These are phyloP conservation scores for Bradypodion pumilum DNA, from an alignment of 2,797 vertebrate species.

Conservation along the genomic window DNA sequence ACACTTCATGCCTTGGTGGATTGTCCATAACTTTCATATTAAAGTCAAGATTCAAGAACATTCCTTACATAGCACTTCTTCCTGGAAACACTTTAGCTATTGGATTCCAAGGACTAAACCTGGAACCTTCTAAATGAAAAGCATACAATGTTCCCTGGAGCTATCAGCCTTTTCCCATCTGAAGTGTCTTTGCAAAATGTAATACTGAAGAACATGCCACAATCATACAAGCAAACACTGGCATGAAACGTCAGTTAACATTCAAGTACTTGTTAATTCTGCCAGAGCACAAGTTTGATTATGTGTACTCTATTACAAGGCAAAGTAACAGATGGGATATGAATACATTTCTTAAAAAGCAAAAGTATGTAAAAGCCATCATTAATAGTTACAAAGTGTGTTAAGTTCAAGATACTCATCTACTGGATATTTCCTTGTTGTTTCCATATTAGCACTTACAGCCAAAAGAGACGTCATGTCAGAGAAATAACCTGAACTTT, in stretches of 20 bases:
- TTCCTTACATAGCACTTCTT: not conserved
- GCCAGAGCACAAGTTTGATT: not conserved
- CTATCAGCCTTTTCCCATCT: not conserved
- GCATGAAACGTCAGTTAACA: not conserved
- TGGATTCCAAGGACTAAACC: not conserved
- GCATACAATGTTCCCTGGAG: not conserved
- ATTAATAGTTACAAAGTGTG: conserved; percentile 48
- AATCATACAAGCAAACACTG: not conserved
- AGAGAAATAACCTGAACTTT: conserved; percentile 27
- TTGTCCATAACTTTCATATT: not conserved
- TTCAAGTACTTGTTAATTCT: conserved; percentile 17
- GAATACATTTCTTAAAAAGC: conserved; percentile 24
- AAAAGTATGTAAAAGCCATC: conserved; percentile 27
- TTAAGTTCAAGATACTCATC: conserved; percentile 50
- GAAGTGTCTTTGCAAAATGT: not conserved
- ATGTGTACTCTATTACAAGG: not conserved
- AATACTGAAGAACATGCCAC: not conserved
- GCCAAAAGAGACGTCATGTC: conserved; percentile 9
- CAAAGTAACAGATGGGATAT: not conserved
- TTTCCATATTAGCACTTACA: conserved; percentile 46
- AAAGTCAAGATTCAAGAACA: not conserved
- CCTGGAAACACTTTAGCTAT: not conserved
- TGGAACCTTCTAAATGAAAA: conserved; percentile 3
- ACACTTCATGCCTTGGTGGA: not conserved
- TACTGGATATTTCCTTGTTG: conserved; percentile 42